Conservation (phyloP, 2,888 invertebrate genomes). For the Sphecodes monilicornis region DNA sequence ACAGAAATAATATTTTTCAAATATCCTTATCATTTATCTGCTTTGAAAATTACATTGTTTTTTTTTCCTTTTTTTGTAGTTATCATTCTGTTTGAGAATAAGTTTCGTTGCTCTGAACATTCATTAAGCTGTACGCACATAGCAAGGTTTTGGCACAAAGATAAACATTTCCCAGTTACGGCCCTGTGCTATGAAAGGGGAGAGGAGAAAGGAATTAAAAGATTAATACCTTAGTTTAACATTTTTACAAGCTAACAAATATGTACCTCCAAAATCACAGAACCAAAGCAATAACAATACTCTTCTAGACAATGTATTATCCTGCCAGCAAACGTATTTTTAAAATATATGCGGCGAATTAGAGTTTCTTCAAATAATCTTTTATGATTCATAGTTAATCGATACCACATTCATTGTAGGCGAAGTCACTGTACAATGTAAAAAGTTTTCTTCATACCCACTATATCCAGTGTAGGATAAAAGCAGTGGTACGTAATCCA, state of each 20-base stretch:
- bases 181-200: slow-evolving; percentile 78
- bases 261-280: slow-evolving; percentile 84
- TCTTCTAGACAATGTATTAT: slow-evolving; percentile 78
- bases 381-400: slow-evolving; percentile 67
- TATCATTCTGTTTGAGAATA: slow-evolving; percentile 61
- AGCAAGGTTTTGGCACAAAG: slow-evolving; percentile 73
- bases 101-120: slow-evolving; percentile 77
- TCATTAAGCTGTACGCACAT: slow-evolving; percentile 73
- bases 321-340: slow-evolving; percentile 77
- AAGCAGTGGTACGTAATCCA: slow-evolving; percentile 78
- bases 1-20: slow-evolving; percentile 42
- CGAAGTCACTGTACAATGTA: slow-evolving; percentile 84
- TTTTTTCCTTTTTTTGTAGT: slow-evolving; percentile 28
- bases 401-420: slow-evolving; percentile 81
- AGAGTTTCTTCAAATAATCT: slow-evolving; percentile 64
- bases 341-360: slow-evolving; percentile 74
- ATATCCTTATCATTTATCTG: slow-evolving; percentile 59
- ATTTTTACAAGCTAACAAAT: slow-evolving; percentile 83
- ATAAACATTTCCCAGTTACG: slow-evolving; percentile 78
- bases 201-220: slow-evolving; percentile 78
- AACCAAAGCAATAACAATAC: slow-evolving; percentile 83
- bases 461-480: slow-evolving; percentile 75
- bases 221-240: slow-evolving; percentile 82
- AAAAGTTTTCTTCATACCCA: slow-evolving; percentile 80
- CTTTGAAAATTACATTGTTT: slow-evolving; percentile 50